phyloP scores from a whole-genome alignment of 2,113 vertebrate species.

The Scartelaos histophorus region DNA sequence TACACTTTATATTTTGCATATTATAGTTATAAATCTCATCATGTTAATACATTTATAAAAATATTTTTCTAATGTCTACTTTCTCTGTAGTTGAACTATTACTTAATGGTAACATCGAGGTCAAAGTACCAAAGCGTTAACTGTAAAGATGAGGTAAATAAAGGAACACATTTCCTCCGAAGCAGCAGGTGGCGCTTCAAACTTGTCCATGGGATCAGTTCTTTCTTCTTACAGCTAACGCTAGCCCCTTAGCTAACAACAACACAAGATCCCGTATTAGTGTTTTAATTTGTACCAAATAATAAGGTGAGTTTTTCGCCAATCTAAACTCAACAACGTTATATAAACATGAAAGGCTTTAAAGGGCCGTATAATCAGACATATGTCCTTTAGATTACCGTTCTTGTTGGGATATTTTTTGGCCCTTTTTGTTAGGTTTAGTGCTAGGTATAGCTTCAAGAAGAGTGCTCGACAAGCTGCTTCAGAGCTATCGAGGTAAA shows the following conservation, averaged over 20 bases:
- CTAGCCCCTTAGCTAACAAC: conserved; percentile 63
- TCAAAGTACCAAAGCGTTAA: no score
- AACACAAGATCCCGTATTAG: conserved; percentile 55
- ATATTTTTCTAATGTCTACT: background rate
- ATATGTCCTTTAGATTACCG: background rate
- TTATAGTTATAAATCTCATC: no score
- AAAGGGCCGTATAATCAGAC: background rate
- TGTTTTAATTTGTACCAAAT: conserved; percentile 35
- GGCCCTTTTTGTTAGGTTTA: conserved; percentile 47
- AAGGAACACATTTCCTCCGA: conserved; percentile 17
- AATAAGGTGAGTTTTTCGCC: conserved; percentile 45
- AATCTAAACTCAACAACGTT: background rate
- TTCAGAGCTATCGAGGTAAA: conserved; percentile 32
- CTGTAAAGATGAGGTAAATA: no score
- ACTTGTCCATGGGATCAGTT: background rate
- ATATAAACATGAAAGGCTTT: fast-evolving
- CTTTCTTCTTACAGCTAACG: conserved; percentile 34
- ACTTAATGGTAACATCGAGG: no score
- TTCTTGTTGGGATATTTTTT: background rate
- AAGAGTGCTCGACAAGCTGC: conserved; percentile 17
- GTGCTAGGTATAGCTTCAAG: conserved; percentile 32
- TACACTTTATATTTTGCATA: background rate
- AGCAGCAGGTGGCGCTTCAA: conserved; percentile 26
- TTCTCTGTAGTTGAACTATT: background rate
- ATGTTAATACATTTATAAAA: no score